Percentiles rank a stretch among this genome's conserved stretches.
Evolutionary conservation across 2,113 vertebrate genomes (phyloP).

Genomic region (Epinephelus cyanopodus): DNA sequence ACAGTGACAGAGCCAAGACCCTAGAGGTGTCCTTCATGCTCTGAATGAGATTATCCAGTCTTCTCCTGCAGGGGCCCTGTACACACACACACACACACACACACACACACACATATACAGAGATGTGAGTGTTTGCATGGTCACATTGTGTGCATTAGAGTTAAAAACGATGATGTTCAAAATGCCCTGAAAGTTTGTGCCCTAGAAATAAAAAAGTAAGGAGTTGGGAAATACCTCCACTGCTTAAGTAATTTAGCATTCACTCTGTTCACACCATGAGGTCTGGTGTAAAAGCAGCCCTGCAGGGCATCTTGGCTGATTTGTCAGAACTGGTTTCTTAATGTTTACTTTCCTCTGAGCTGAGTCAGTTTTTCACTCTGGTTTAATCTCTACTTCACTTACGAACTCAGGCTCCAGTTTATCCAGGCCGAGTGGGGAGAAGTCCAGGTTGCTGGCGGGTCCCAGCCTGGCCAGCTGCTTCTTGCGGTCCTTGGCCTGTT

Average conservation of each 20-base stretch:
- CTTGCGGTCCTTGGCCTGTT: constrained; percentile 86
- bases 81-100: constrained; percentile 19
- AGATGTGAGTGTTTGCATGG: constrained; percentile 2
- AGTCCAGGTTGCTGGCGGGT: constrained; percentile 85
- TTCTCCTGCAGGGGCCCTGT: constrained; percentile 94
- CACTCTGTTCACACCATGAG: constrained; percentile 27
- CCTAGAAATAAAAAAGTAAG: not conserved
- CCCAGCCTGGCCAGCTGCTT: constrained; percentile 89
- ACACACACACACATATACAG: constrained; percentile 36
- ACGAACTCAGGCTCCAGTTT: constrained; percentile 93
- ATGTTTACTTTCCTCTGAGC: not conserved
- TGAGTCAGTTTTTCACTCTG: not conserved
- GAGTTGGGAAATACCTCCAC: not conserved
- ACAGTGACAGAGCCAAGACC: constrained; percentile 90
- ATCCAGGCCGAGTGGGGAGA: constrained; percentile 82
- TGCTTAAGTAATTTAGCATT: constrained; percentile 5
- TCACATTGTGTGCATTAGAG: not conserved
- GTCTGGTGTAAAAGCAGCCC: constrained; percentile 24
- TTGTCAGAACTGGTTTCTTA: constrained; percentile 35
- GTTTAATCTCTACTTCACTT: constrained; percentile 59
- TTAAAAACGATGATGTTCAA: not conserved
- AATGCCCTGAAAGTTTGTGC: not conserved
- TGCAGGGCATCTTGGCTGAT: constrained; percentile 4
- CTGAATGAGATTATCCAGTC: constrained; percentile 93
- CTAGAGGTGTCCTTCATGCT: constrained; percentile 91